A percentile compares a stretch with the other conserved stretches of the same genome.
phyloP scores from a whole-genome alignment of 2,888 invertebrate species.

The Creontiades dilutus region DNA sequence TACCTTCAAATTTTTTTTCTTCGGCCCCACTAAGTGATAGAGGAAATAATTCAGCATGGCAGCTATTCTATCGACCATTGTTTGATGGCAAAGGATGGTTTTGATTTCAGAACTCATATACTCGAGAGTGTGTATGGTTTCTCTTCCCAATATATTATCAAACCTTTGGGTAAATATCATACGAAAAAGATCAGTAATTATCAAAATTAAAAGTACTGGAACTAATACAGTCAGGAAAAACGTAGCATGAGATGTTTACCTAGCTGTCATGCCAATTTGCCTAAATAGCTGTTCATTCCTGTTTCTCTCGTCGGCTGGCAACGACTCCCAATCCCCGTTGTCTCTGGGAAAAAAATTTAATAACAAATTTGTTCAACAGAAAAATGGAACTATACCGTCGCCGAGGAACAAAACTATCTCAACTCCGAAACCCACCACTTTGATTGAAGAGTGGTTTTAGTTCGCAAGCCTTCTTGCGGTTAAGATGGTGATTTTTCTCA shows the following conservation, averaged over 20 bases:
- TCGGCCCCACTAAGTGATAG: slow-evolving; percentile 92
- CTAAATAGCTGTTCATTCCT: slow-evolving; percentile 87
- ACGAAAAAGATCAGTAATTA: background rate
- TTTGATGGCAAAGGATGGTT: slow-evolving; percentile 92
- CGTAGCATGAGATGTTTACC: slow-evolving; percentile 77
- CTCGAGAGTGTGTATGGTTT: slow-evolving; percentile 91
- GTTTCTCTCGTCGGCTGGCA: slow-evolving; percentile 86
- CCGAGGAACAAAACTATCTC: too few species aligned
- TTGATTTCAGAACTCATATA: slow-evolving; percentile 87
- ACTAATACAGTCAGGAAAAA: background rate
- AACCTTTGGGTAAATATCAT: slow-evolving; percentile 84
- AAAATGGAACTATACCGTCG: too few species aligned
- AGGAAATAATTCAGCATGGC: slow-evolving; percentile 98
- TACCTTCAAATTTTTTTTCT: slow-evolving; percentile 93
- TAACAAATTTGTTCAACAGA: too few species aligned
- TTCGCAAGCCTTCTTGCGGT: too few species aligned
- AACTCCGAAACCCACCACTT: too few species aligned
- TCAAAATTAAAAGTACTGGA: background rate
- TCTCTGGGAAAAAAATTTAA: slow-evolving; percentile 80
- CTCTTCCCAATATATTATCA: slow-evolving; percentile 94
- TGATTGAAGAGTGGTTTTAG: too few species aligned
- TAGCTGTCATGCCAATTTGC: slow-evolving; percentile 90
- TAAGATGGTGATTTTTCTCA: too few species aligned
- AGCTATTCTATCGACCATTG: slow-evolving; percentile 94
- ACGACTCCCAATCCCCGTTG: slow-evolving; percentile 86